Evolutionary conservation across 2,888 invertebrate species (phyloP).

Genomic region (Tinea pellionella): DNA sequence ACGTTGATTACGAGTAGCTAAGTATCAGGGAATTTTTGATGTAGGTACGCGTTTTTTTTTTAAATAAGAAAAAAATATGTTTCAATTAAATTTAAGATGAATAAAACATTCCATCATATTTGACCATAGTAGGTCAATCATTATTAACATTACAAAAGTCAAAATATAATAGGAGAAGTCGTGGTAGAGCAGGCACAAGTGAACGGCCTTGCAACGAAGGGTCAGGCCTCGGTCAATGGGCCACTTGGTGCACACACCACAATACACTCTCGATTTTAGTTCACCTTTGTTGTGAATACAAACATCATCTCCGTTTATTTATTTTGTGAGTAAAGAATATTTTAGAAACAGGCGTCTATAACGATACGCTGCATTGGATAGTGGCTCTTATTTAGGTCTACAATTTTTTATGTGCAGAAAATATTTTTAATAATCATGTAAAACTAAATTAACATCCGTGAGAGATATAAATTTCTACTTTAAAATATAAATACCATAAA

Average conservation of each 20-base stretch:
- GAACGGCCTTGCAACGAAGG: constrained; percentile 48
- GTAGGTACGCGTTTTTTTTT: too few relatives aligned
- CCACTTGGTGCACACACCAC: constrained; percentile 3
- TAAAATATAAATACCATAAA: too few relatives aligned
- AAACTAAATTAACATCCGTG: too few relatives aligned
- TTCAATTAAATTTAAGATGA: not conserved
- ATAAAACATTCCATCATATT: not conserved
- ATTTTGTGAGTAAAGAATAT: too few relatives aligned
- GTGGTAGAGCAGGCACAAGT: constrained; percentile 4
- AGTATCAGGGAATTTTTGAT: too few relatives aligned
- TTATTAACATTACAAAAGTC: not conserved
- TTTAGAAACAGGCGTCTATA: too few relatives aligned
- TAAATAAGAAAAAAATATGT: not conserved
- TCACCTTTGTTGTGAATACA: not conserved
- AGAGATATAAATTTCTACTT: too few relatives aligned
- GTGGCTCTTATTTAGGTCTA: too few relatives aligned
- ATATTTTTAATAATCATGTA: too few relatives aligned
- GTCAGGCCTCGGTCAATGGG: constrained; percentile 27
- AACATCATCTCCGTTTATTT: not conserved
- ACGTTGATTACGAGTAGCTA: too few relatives aligned
- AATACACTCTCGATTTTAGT: constrained; percentile 7
- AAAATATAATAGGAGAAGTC: not conserved
- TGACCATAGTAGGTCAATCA: not conserved
- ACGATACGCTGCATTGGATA: too few relatives aligned
- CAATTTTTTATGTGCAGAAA: too few relatives aligned